Evolutionary conservation across 2,797 vertebrate genomes (phyloP).

Genomic region (Graptemys geographica): DNA sequence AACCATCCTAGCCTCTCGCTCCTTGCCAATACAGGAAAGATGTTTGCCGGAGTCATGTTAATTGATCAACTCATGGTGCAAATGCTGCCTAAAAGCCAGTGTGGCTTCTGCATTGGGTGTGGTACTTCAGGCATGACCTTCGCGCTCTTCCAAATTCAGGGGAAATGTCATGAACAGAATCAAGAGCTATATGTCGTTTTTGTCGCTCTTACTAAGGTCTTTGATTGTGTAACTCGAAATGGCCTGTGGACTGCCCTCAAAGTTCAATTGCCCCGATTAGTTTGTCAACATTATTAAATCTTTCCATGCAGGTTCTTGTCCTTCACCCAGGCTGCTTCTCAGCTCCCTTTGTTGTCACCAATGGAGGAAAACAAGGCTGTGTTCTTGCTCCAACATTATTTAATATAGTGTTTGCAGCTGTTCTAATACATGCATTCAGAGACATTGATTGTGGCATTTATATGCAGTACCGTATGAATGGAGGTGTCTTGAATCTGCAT

Average conservation of each 20-base stretch:
- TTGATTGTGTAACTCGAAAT: neutral
- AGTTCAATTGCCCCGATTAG: neutral
- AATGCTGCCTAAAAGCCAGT: neutral
- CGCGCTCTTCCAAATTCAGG: neutral
- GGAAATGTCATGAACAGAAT: neutral
- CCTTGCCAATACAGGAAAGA: neutral
- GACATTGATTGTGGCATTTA: neutral
- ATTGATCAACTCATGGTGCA: neutral
- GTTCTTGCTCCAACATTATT: neutral
- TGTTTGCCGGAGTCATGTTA: neutral
- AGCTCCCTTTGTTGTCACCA: neutral
- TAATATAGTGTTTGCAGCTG: neutral
- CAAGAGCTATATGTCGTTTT: neutral
- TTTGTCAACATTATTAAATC: neutral
- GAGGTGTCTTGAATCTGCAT: neutral
- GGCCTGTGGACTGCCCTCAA: neutral
- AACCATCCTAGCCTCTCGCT: neutral
- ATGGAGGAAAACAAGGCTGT: neutral
- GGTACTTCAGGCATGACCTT: neutral
- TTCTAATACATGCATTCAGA: neutral
- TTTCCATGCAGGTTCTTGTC: neutral
- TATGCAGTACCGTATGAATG: neutral
- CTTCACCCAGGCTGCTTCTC: neutral
- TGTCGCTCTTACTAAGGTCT: neutral
- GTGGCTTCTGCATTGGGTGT: neutral